A percentile compares a stretch with the other conserved stretches of the same genome.
Evolutionary conservation across 2,888 invertebrate genomes (phyloP).

Genomic region (Camptogramma bilineatum): DNA sequence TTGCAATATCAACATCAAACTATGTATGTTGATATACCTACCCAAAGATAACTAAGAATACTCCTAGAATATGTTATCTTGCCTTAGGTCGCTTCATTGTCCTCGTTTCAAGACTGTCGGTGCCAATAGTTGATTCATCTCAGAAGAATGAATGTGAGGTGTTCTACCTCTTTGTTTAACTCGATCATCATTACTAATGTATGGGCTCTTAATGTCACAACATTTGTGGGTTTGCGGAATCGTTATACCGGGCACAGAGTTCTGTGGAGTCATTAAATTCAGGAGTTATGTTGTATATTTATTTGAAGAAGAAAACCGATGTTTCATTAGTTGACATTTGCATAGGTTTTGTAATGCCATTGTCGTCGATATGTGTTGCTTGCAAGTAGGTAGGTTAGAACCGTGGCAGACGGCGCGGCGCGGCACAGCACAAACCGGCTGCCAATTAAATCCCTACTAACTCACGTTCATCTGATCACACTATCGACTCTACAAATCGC

Average conservation of each 20-base stretch:
- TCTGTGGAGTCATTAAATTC: conserved; percentile 31
- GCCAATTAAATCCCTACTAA: conserved; percentile 55
- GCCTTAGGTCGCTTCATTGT: conserved; percentile 74
- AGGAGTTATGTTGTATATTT: conserved; percentile 34
- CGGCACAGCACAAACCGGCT: conserved; percentile 60
- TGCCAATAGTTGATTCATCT: conserved; percentile 53
- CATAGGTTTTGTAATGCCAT: conserved; percentile 29
- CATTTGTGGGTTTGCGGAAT: conserved; percentile 28
- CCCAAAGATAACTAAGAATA: conserved; percentile 62
- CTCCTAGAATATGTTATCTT: conserved; percentile 74
- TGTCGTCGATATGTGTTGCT: conserved; percentile 43
- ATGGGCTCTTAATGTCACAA: conserved; percentile 34
- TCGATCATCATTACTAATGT: conserved; percentile 29
- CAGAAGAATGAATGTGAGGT: conserved; percentile 37
- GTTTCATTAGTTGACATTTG: conserved; percentile 24
- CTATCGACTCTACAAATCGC: conserved; percentile 15
- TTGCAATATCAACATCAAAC: conserved; percentile 56
- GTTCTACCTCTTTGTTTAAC: conserved; percentile 21
- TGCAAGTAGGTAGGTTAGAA: conserved; percentile 66
- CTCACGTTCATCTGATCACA: conserved; percentile 32
- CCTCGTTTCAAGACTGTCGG: conserved; percentile 62
- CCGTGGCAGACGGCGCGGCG: conserved; percentile 72
- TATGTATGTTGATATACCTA: conserved; percentile 61
- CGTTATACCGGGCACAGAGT: conserved; percentile 1
- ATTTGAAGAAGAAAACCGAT: conserved; percentile 38